Evolutionary conservation across 2,113 vertebrate species (phyloP).

Genomic region (Mionectes macconnelli): DNA sequence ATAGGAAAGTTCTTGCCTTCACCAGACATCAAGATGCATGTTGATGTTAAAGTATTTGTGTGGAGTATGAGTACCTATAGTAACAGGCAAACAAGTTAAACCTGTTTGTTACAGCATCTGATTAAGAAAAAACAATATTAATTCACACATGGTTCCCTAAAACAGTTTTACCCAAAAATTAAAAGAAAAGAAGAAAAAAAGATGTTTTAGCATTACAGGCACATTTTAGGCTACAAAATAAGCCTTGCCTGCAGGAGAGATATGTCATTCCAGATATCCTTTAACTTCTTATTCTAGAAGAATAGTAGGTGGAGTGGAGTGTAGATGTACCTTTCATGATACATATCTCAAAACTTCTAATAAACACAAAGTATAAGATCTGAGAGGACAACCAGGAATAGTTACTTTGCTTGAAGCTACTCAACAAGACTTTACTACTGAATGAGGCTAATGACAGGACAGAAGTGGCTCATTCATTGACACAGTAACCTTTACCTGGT

Average conservation of each 20-base stretch:
- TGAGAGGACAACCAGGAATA: not conserved
- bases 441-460: not conserved
- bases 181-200: not conserved
- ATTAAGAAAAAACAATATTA: not conserved
- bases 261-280: not conserved
- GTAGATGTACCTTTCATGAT: not conserved
- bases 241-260: fast-evolving
- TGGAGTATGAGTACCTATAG: fast-evolving
- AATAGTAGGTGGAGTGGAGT: not conserved
- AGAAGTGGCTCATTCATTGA: not conserved
- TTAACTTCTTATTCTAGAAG: not conserved
- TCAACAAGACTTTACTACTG: not conserved
- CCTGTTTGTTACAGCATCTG: not conserved
- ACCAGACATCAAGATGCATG: not conserved
- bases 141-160: not conserved
- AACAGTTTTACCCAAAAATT: not conserved
- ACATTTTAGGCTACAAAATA: not conserved
- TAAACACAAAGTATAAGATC: not conserved
- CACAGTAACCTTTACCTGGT: not conserved
- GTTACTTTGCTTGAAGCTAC: not conserved
- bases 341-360: not conserved
- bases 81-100: not conserved
- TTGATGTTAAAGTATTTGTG: not conserved
- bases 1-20: not conserved
- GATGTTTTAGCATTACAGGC: not conserved